Conservation (phyloP, 2,888 invertebrate species). For the Pristionchus fissidentatus region DNA sequence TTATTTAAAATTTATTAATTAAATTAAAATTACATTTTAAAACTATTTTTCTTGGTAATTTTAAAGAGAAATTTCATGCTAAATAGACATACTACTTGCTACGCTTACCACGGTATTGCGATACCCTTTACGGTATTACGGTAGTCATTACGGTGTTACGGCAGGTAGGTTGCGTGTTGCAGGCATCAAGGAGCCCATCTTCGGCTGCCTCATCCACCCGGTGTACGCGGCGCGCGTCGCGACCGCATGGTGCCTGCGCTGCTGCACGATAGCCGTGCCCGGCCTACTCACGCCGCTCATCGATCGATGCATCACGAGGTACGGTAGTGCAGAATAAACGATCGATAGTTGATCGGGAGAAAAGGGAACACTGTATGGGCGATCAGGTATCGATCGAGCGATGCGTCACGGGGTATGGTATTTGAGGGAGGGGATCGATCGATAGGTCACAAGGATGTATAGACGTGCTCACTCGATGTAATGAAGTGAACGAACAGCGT, state of each 20-base stretch:
- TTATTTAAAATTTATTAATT: background rate
- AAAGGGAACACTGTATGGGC: background rate
- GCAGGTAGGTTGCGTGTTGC: conserved; percentile 51
- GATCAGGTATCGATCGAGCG: background rate
- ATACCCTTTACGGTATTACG: too few relatives aligned
- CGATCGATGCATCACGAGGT: conserved; percentile 80
- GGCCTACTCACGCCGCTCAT: conserved; percentile 93
- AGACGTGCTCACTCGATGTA: too few relatives aligned
- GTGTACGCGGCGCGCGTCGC: conserved; percentile 92
- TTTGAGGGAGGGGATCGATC: too few relatives aligned
- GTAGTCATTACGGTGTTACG: too few relatives aligned
- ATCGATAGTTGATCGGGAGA: background rate
- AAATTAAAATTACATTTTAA: background rate
- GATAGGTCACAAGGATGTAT: too few relatives aligned
- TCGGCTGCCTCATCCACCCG: conserved; percentile 91
- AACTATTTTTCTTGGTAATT: too few relatives aligned
- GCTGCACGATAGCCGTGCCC: conserved; percentile 88
- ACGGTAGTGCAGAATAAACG: background rate
- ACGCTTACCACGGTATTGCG: background rate
- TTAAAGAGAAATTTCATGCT: background rate
- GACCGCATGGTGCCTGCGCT: conserved; percentile 85
- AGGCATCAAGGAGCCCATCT: conserved; percentile 86
- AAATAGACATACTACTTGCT: background rate
- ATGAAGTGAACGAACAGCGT: too few relatives aligned
- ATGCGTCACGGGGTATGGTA: background rate